A percentile compares a stretch with the other conserved stretches of the same genome.
Conservation (phyloP, 2,113 vertebrate species). For the Malurus cyaneus region DNA sequence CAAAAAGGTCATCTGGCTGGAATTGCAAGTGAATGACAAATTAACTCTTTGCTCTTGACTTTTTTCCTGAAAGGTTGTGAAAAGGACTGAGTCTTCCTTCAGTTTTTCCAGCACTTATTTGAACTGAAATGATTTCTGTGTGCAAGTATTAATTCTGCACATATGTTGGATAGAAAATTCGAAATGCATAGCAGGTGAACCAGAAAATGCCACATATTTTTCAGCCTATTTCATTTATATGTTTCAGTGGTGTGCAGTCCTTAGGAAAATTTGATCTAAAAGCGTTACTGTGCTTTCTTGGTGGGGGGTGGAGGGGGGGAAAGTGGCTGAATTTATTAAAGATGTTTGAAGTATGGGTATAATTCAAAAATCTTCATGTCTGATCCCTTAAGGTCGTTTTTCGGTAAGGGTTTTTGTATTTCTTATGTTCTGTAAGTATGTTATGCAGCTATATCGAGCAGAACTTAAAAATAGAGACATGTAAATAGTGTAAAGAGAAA, state of each 20-base stretch:
- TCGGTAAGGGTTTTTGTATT: not conserved
- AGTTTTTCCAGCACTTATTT: not conserved
- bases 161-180: not conserved
- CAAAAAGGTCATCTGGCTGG: not conserved
- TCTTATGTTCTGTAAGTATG: not conserved
- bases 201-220: constrained; percentile 15
- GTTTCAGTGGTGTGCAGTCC: not conserved
- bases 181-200: not conserved
- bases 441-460: not conserved
- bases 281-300: not conserved
- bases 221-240: constrained; percentile 6
- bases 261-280: not conserved
- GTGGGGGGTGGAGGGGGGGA: fast-evolving
- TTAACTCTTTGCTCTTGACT: not conserved
- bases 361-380: not conserved
- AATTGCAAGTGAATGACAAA: not conserved
- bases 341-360: not conserved
- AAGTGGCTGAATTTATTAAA: not conserved
- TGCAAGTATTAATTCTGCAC: not conserved
- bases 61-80: not conserved
- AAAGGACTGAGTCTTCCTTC: not conserved
- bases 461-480: not conserved
- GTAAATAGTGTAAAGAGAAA: not conserved
- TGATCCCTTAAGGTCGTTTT: not conserved
- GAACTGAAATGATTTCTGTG: not conserved